phyloP scores from a whole-genome alignment of 2,888 invertebrate genomes.

The Lysandra bellargus region DNA sequence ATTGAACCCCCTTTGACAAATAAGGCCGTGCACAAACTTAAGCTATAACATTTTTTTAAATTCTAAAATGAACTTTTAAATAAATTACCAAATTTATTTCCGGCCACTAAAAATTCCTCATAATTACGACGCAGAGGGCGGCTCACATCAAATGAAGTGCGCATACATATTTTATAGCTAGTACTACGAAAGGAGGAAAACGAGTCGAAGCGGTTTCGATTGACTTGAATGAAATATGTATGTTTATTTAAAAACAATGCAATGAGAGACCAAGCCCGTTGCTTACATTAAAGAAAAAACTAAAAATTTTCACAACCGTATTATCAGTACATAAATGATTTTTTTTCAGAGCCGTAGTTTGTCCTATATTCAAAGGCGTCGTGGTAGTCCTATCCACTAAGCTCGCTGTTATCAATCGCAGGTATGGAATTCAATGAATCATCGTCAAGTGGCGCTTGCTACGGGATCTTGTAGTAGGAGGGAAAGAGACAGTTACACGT shows the following conservation, averaged over 20 bases:
- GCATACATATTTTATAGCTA: slow-evolving; percentile 39
- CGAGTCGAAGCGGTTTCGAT: slow-evolving; percentile 39
- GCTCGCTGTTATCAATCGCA: slow-evolving; percentile 77
- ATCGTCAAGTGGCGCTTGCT: slow-evolving; percentile 77
- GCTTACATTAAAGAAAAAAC: slow-evolving; percentile 30
- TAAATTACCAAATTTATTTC: slow-evolving; percentile 33
- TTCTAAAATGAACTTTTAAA: slow-evolving; percentile 2
- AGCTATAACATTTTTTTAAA: neutral
- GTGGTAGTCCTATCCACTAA: slow-evolving; percentile 64
- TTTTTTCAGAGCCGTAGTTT: neutral
- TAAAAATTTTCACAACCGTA: neutral
- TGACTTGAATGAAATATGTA: slow-evolving; percentile 41
- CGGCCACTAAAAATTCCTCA: slow-evolving; percentile 36
- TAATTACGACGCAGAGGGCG: slow-evolving; percentile 37
- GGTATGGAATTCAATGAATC: slow-evolving; percentile 77
- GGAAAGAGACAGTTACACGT: slow-evolving; percentile 68
- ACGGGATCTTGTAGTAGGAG: slow-evolving; percentile 64
- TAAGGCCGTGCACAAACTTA: neutral
- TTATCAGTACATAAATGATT: neutral
- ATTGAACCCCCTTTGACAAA: neutral
- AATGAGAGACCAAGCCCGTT: slow-evolving; percentile 37
- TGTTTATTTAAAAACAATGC: slow-evolving; percentile 40
- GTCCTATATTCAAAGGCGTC: slow-evolving; percentile 1
- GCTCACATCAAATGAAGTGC: slow-evolving; percentile 38
- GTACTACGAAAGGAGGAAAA: slow-evolving; percentile 40